phyloP scores from a whole-genome alignment of 2,888 invertebrate genomes.

The Blastobasis lacticolella region DNA sequence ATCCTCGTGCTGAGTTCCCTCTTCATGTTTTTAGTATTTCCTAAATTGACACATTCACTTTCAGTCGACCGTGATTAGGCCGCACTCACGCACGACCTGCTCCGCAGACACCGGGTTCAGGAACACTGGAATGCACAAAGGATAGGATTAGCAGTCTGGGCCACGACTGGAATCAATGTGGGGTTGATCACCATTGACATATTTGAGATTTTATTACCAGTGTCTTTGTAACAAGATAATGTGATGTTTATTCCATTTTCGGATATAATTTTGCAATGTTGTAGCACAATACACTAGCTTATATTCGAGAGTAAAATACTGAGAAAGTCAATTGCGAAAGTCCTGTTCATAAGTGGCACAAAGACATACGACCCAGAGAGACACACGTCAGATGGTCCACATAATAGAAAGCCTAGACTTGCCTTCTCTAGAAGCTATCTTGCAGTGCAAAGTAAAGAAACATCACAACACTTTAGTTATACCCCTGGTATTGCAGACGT shows the following conservation, averaged over 20 bases:
- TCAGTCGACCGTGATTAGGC: constrained; percentile 71
- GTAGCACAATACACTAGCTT: not conserved
- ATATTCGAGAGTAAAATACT: not conserved
- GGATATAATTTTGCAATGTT: not conserved
- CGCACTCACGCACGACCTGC: constrained; percentile 85
- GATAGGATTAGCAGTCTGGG: not conserved
- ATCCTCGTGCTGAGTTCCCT: not conserved
- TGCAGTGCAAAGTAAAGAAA: no score
- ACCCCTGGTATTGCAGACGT: no score
- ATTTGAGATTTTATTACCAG: not conserved
- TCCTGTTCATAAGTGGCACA: not conserved
- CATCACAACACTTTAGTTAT: no score
- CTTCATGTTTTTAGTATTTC: not conserved
- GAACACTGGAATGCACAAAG: constrained; percentile 64
- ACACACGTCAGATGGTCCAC: no score
- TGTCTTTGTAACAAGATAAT: not conserved
- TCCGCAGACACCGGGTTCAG: constrained; percentile 83
- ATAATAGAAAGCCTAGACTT: no score
- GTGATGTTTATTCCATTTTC: not conserved
- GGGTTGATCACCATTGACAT: not conserved
- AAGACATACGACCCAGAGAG: no score
- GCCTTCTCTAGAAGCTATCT: no score
- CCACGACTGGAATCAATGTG: not conserved
- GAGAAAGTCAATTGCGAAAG: not conserved
- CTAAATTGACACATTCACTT: constrained; percentile 21